A percentile compares a stretch with the other conserved stretches of the same genome.
Conservation (phyloP, 1,140 invertebrate genomes). For the Doryteuthis pealeii region DNA sequence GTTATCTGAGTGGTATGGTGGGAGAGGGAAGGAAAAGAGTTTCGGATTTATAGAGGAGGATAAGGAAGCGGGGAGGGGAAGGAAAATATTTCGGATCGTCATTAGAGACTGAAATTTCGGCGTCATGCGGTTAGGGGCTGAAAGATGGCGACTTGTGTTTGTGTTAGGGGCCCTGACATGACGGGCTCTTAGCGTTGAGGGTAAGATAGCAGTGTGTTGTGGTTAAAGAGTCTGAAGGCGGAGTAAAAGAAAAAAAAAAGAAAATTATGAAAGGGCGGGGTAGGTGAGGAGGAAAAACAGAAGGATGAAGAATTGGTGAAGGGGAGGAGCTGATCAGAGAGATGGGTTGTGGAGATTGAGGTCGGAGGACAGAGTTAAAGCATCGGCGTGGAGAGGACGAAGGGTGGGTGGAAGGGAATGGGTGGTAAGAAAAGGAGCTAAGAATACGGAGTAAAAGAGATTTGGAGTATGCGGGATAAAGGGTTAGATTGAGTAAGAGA, state of each 20-base stretch:
- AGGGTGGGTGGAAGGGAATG: too few relatives aligned
- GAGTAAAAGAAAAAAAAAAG: neutral
- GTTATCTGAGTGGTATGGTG: too few relatives aligned
- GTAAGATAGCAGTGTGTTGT: conserved; percentile 5
- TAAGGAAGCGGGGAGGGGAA: too few relatives aligned
- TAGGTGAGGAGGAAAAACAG: too few relatives aligned
- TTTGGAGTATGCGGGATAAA: conserved; percentile 5
- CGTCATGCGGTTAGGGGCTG: too few relatives aligned
- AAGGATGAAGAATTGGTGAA: conserved; percentile 14
- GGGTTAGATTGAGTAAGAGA: conserved; percentile 15
- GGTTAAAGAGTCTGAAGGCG: neutral
- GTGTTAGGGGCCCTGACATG: too few relatives aligned
- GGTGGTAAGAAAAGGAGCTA: conserved; percentile 3
- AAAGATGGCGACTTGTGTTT: too few relatives aligned
- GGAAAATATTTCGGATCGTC: too few relatives aligned
- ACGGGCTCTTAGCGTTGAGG: conserved; percentile 9
- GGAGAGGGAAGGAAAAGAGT: too few relatives aligned
- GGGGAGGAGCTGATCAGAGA: conserved; percentile 7
- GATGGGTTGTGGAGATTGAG: neutral
- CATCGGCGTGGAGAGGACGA: neutral
- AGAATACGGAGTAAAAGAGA: conserved; percentile 8
- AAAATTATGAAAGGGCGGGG: too few relatives aligned
- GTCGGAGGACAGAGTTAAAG: neutral
- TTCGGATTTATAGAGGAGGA: too few relatives aligned
- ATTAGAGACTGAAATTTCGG: too few relatives aligned